Evolutionary conservation across 2,888 invertebrate genomes (phyloP).

Genomic region (Iselma pallidipennis): DNA sequence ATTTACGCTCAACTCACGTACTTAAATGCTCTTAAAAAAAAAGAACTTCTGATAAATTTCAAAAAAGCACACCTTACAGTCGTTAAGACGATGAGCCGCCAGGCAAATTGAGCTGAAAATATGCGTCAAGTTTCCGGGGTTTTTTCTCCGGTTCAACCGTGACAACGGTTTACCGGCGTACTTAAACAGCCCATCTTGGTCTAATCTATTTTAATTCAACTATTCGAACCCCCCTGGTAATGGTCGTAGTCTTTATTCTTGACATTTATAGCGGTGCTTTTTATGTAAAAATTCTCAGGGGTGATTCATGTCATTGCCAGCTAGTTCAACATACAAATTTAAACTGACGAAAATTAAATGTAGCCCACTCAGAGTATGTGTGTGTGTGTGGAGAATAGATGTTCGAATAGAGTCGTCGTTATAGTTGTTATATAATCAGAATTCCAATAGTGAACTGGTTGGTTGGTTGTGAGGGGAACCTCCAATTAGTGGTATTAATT

Average conservation of each 20-base stretch:
- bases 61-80: slow-evolving; percentile 54
- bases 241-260: no score
- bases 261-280: no score
- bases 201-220: slow-evolving; percentile 37
- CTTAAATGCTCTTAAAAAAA: slow-evolving; percentile 47
- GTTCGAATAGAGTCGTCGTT: slow-evolving; percentile 16
- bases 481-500: slow-evolving; percentile 56
- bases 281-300: no score
- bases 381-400: no score
- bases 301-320: no score
- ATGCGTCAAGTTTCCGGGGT: slow-evolving; percentile 44
- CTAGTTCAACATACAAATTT: slow-evolving; percentile 26
- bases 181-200: slow-evolving; percentile 31
- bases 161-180: slow-evolving; percentile 46
- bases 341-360: slow-evolving; percentile 38
- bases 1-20: slow-evolving; percentile 45
- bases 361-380: slow-evolving; percentile 38
- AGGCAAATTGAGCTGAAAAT: slow-evolving; percentile 56
- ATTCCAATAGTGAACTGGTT: slow-evolving; percentile 28
- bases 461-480: slow-evolving; percentile 46
- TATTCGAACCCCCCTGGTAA: slow-evolving; percentile 9
- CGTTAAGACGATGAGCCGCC: slow-evolving; percentile 52
- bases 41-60: slow-evolving; percentile 50
- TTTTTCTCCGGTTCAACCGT: slow-evolving; percentile 8
- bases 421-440: not conserved